A percentile compares a stretch with the other conserved stretches of the same genome.
phyloP scores from a whole-genome alignment of 2,888 invertebrate genomes.

The Hemistola chrysoprasaria region DNA sequence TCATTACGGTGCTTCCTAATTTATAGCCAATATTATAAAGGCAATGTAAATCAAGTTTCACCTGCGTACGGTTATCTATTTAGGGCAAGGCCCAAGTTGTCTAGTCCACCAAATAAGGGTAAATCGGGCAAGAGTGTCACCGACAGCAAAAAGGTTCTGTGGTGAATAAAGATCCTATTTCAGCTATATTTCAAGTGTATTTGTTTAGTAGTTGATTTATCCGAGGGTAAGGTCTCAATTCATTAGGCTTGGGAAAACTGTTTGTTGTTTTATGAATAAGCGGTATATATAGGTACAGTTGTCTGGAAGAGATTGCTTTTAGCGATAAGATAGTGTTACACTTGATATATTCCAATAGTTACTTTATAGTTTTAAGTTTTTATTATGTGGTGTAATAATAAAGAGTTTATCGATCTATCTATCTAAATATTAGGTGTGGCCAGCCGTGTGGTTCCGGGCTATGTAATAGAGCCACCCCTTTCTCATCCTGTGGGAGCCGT shows the following conservation, averaged over 20 bases:
- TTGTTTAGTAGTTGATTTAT: constrained; percentile 29
- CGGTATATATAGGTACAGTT: too few species aligned
- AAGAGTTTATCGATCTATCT: too few species aligned
- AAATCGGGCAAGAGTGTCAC: constrained; percentile 16
- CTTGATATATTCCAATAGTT: too few species aligned
- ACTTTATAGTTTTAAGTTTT: too few species aligned
- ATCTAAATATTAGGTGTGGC: too few species aligned
- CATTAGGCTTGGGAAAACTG: constrained; percentile 5
- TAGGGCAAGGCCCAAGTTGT: constrained; percentile 24
- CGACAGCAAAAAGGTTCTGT: constrained; percentile 7
- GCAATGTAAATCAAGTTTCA: constrained; percentile 16
- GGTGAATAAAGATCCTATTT: constrained; percentile 3
- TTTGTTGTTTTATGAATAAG: constrained; percentile 7
- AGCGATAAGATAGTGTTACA: too few species aligned
- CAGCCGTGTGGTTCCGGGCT: too few species aligned
- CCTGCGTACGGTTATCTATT: constrained; percentile 20
- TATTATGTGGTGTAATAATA: too few species aligned
- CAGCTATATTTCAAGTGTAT: constrained; percentile 24
- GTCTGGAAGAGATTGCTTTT: too few species aligned
- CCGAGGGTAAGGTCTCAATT: constrained; percentile 13
- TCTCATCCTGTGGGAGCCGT: too few species aligned
- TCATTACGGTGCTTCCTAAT: too few species aligned
- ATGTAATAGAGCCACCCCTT: too few species aligned
- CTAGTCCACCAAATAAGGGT: constrained; percentile 17
- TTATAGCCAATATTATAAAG: constrained; percentile 6